Conservation (phyloP, 2,888 invertebrate genomes). For the Ophion ventricosus region DNA sequence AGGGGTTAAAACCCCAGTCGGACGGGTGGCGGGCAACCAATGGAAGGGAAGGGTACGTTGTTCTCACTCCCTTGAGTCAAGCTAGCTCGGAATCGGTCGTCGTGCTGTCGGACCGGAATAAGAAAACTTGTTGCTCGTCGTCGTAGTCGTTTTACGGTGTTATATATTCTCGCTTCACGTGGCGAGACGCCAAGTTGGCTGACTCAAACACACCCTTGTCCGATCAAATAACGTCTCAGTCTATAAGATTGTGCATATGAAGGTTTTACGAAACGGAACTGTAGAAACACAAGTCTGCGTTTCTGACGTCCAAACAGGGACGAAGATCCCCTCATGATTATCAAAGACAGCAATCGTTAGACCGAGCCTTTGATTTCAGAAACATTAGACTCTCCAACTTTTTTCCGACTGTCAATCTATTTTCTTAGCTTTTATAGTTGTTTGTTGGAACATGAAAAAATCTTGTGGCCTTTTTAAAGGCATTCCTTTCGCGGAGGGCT, state of each 20-base stretch:
- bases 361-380: neutral
- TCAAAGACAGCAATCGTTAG: neutral
- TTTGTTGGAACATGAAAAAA: neutral
- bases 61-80: constrained; percentile 25
- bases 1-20: constrained; percentile 44
- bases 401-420: neutral
- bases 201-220: constrained; percentile 64
- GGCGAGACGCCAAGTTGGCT: constrained; percentile 77
- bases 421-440: neutral
- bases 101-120: constrained; percentile 73
- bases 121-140: constrained; percentile 81
- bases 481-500: no score
- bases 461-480: no score
- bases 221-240: constrained; percentile 66
- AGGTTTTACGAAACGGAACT: neutral
- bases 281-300: neutral
- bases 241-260: neutral
- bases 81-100: constrained; percentile 54
- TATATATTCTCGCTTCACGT: constrained; percentile 61
- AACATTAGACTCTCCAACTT: neutral
- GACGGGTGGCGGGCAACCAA: neutral
- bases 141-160: constrained; percentile 55
- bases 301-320: neutral
- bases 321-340: neutral
- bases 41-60: constrained; percentile 4